Base-by-base conservation (phyloP, 2,888 invertebrate species). In the Caenorhabditis zanzibari region DNA sequence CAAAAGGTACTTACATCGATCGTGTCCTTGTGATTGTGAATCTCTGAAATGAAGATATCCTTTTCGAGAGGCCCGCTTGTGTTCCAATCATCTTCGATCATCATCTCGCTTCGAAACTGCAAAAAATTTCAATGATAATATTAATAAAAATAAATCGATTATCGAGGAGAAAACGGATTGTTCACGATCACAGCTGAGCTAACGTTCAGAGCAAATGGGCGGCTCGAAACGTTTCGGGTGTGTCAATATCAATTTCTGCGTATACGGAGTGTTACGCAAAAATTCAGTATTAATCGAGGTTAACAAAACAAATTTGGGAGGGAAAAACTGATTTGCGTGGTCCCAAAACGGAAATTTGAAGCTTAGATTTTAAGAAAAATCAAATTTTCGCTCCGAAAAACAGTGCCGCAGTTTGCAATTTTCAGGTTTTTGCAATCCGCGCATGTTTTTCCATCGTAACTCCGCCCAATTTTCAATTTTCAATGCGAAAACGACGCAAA, bases 21-120 rank as follows among this genome's bases (percentile, higher is more conserved):
- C 2, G 77, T 35, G 3, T 68, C 63, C 10, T 72, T 71, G 4
- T 71, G 41, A 16, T 72, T 35, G 54, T 71, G 38, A 28, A 41
- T 54, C 12, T 41, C 28, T 52, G 71, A 88, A 22, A 88, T 84
- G 54, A 88, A 80, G 58, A 83, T 80, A 77, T 88, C 88, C 54
- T 86, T 85, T 52, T 84, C 75, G 16, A 86, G 52, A 32, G 76
- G 61, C 24, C 71, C 80, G 24, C 44, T 74, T 7, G 64, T 49
- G 49, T 71, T 32, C 88, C 88, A 88, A 74, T 88, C 88, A 38
- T 88, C 88, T n/a, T 88, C 86, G 85, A 88, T 85, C 69, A 76
- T 80, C 59, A 54, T 68, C 44, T 63, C 35, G 61, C 79, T 59
- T 66, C 64, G 47, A 64, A 58, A 66, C 72, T 79, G 68, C n/a